These are phyloP conservation scores for Oreochromis tanganicae DNA, from an alignment of 2,113 vertebrate species.

Conservation along the genomic window DNA sequence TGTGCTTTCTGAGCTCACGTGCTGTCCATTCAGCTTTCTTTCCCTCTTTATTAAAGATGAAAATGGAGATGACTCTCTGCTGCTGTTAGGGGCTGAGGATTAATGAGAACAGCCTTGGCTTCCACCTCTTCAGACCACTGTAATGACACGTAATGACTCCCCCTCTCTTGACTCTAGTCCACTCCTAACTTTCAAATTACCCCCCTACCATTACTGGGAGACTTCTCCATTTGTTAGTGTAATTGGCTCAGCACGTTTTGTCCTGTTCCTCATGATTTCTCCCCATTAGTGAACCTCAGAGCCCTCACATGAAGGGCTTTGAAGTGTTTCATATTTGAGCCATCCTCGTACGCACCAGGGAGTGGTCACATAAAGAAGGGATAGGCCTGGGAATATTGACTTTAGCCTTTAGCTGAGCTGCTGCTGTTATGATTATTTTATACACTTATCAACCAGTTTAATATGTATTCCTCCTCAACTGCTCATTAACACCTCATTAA, in stretches of 20 bases:
- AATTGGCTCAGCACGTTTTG: constrained; percentile 45
- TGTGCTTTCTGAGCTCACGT: not conserved
- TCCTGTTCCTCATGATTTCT: constrained; percentile 17
- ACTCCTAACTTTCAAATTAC: constrained; percentile 53
- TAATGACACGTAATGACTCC: constrained; percentile 65
- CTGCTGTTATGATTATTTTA: not conserved
- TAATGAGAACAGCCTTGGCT: constrained; percentile 37
- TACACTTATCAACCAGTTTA: not conserved
- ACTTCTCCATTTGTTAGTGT: constrained; percentile 60
- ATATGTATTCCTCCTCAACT: not conserved
- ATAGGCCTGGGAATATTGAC: not conserved
- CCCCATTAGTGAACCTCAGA: constrained; percentile 12
- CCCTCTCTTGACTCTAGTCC: not conserved
- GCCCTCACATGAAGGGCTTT: not conserved
- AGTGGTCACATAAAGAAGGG: not conserved
- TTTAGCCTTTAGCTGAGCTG: not conserved
- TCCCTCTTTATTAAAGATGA: constrained; percentile 28
- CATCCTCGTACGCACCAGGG: not conserved
- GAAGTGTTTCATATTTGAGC: not conserved
- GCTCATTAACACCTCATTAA: not conserved
- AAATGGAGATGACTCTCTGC: constrained; percentile 18
- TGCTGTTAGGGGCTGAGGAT: constrained; percentile 34
- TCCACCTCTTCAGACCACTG: constrained; percentile 65
- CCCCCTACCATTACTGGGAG: constrained; percentile 41
- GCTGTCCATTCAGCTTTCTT: not conserved